phyloP scores from a whole-genome alignment of 2,888 invertebrate species.

The Ichneumoninae sp. region DNA sequence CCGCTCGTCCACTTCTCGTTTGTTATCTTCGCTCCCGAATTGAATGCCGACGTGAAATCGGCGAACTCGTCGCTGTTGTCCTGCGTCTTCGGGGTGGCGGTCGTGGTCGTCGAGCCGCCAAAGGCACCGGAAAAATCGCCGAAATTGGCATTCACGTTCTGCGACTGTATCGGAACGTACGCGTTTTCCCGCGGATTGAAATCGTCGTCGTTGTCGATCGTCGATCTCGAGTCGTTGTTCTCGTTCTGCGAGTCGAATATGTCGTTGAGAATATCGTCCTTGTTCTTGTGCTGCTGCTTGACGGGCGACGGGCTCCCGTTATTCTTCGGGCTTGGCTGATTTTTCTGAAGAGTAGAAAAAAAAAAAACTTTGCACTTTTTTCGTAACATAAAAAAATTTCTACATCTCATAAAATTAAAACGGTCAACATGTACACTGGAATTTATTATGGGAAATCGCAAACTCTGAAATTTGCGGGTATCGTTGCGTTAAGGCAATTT shows the following conservation, averaged over 20 bases:
- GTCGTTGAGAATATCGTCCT: slow-evolving; percentile 80
- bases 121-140: slow-evolving; percentile 92
- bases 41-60: slow-evolving; percentile 92
- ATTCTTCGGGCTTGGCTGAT: slow-evolving; percentile 69
- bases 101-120: slow-evolving; percentile 77
- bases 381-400: too few species aligned
- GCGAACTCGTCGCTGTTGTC: slow-evolving; percentile 89
- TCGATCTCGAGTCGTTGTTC: slow-evolving; percentile 67
- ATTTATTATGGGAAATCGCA: too few species aligned
- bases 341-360: slow-evolving; percentile 11
- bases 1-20: slow-evolving; percentile 70
- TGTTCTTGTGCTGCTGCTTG: slow-evolving; percentile 73
- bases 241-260: slow-evolving; percentile 81
- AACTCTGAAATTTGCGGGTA: too few species aligned
- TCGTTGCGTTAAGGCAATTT: too few species aligned
- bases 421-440: too few species aligned
- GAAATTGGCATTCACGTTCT: slow-evolving; percentile 86
- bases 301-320: slow-evolving; percentile 72
- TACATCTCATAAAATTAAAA: not conserved
- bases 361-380: not conserved
- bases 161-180: slow-evolving; percentile 80
- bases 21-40: slow-evolving; percentile 75
- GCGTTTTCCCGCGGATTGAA: slow-evolving; percentile 87
- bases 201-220: slow-evolving; percentile 84
- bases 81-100: slow-evolving; percentile 69